Evolutionary conservation across 1,140 invertebrate genomes (phyloP).

Genomic region (Bombus fervidus): DNA sequence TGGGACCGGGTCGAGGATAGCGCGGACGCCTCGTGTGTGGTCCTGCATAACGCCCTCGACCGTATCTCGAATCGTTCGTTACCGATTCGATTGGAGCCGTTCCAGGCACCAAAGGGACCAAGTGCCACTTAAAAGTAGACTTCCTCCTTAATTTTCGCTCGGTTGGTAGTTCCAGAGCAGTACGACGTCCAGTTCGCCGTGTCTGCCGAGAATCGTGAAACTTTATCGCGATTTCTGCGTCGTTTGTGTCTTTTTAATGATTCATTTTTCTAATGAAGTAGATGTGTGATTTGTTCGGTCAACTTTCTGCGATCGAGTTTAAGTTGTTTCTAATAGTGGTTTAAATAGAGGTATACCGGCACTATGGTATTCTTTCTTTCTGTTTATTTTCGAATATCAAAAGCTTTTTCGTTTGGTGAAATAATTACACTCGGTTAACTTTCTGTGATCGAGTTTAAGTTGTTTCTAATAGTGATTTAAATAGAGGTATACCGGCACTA

Average conservation of each 20-base stretch:
- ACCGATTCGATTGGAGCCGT: constrained; percentile 79
- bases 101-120: constrained; percentile 30
- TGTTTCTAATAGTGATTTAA: too few relatives aligned
- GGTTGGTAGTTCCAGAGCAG: neutral
- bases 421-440: too few relatives aligned
- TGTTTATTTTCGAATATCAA: too few relatives aligned
- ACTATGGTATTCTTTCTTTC: too few relatives aligned
- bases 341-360: too few relatives aligned
- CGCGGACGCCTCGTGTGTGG: constrained; percentile 77
- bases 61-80: constrained; percentile 81
- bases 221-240: neutral
- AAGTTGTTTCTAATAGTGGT: too few relatives aligned
- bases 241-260: neutral
- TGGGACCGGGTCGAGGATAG: constrained; percentile 72
- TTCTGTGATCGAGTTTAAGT: too few relatives aligned
- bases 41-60: constrained; percentile 73
- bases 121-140: constrained; percentile 64
- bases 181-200: neutral
- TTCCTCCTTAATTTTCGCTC: constrained; percentile 41
- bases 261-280: neutral
- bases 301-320: too few relatives aligned
- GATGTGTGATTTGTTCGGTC: neutral
- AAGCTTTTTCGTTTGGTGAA: too few relatives aligned
- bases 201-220: neutral
- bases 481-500: too few relatives aligned